These are phyloP conservation scores for Leptoclinus maculatus DNA, from an alignment of 2,797 vertebrate genomes.

Conservation along the genomic window DNA sequence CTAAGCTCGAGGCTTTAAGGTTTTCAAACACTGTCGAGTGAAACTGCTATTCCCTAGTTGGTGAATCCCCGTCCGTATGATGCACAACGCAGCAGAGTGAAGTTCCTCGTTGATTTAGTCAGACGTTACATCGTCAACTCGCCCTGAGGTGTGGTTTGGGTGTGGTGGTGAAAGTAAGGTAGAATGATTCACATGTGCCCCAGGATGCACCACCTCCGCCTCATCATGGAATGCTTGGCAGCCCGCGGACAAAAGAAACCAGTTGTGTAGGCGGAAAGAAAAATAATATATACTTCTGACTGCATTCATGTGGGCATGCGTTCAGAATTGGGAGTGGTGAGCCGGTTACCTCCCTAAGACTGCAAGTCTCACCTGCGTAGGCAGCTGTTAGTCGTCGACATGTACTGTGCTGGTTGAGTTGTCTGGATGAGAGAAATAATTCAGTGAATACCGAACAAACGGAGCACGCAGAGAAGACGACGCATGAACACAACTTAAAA, in stretches of 20 bases:
- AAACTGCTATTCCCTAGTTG: background rate
- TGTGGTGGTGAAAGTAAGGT: conserved; percentile 41
- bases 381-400: conserved; percentile 3
- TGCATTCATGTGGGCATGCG: conserved; percentile 26
- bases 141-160: conserved; percentile 38
- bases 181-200: conserved; percentile 58
- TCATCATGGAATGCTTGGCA: conserved; percentile 68
- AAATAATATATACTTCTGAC: background rate
- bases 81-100: background rate
- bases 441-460: conserved; percentile 6
- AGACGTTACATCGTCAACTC: background rate
- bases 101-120: background rate
- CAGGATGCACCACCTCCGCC: conserved; percentile 66
- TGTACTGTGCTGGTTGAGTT: conserved; percentile 19
- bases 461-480: background rate
- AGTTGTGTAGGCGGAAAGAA: conserved; percentile 39
- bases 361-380: conserved; percentile 12
- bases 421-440: conserved; percentile 20
- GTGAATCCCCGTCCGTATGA: background rate
- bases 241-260: conserved; percentile 57
- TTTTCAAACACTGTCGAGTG: background rate
- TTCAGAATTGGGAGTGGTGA: conserved; percentile 56
- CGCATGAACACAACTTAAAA: conserved; percentile 12
- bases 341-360: conserved; percentile 12
- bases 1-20: background rate